Percentiles rank a stretch among this genome's conserved stretches.
These are phyloP conservation scores for Ruditapes philippinarum DNA, from an alignment of 1,140 invertebrate species.

Conservation along the genomic window DNA sequence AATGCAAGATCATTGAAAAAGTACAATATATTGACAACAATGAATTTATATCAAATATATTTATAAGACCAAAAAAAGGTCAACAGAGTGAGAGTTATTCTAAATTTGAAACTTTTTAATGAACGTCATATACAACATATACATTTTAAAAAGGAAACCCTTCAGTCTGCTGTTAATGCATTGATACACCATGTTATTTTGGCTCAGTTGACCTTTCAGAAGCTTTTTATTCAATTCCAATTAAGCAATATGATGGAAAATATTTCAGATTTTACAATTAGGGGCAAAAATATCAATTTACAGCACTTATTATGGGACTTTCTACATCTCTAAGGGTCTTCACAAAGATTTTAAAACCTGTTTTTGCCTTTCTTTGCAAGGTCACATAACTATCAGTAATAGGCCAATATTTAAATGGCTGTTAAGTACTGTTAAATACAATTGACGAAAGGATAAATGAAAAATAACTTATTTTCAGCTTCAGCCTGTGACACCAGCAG, in stretches of 20 bases:
- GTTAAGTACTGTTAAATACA: no score
- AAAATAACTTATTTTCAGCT: no score
- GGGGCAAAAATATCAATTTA: conserved; percentile 11
- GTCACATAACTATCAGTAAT: no score
- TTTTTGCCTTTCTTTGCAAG: no score
- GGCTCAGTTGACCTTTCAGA: conserved; percentile 5
- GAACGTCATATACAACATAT: neutral
- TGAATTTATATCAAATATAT: neutral
- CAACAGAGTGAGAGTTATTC: neutral
- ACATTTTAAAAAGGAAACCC: neutral
- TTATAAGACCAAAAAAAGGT: neutral
- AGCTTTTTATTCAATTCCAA: conserved; percentile 11
- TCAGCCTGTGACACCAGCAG: no score
- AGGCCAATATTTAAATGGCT: no score
- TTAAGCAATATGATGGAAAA: neutral
- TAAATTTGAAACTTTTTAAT: neutral
- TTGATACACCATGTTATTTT: neutral
- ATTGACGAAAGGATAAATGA: no score
- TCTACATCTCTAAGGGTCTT: neutral
- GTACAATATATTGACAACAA: neutral
- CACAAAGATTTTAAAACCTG: conserved; percentile 17
- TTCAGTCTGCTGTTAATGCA: neutral
- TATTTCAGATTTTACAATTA: neutral
- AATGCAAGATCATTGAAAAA: neutral
- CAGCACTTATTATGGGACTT: neutral